Evolutionary conservation across 2,113 vertebrate species (phyloP).

Genomic region (Hucho hucho): DNA sequence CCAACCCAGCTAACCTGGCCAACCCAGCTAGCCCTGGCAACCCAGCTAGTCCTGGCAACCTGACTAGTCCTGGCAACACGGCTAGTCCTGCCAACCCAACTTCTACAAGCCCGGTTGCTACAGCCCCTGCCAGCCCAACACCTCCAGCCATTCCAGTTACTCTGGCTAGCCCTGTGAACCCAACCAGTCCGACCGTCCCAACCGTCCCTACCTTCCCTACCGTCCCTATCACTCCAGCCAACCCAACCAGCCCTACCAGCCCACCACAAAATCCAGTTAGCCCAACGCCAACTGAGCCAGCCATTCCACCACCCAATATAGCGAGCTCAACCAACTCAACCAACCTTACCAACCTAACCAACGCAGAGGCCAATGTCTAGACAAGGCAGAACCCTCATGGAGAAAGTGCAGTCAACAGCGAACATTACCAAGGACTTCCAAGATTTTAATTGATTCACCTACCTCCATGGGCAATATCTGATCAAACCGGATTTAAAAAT

Average conservation of each 20-base stretch:
- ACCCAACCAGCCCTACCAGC: conserved; percentile 49
- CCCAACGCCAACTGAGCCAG: conserved; percentile 43
- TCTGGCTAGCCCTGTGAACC: neutral
- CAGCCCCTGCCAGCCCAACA: conserved; percentile 8
- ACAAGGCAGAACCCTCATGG: conserved; percentile 66
- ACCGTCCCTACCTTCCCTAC: no score
- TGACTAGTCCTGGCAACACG: conserved; percentile 36
- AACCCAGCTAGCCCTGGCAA: conserved; percentile 51
- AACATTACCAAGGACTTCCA: conserved; percentile 90
- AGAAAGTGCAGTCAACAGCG: conserved; percentile 78
- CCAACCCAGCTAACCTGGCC: conserved; percentile 41
- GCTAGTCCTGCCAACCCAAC: conserved; percentile 26
- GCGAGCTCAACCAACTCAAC: conserved; percentile 54
- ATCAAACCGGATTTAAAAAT: conserved; percentile 69
- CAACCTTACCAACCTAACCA: conserved; percentile 78
- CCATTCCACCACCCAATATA: conserved; percentile 51
- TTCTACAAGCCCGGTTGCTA: conserved; percentile 9
- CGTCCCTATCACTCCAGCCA: conserved; percentile 21
- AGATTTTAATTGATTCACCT: conserved; percentile 93
- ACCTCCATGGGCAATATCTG: conserved; percentile 92
- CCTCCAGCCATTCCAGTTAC: neutral
- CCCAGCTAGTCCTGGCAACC: conserved; percentile 47
- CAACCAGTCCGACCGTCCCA: neutral
- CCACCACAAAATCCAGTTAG: conserved; percentile 50
- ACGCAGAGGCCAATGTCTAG: conserved; percentile 94